Base-by-base conservation (phyloP, 2,888 invertebrate genomes). In the Sesamia inferens region DNA sequence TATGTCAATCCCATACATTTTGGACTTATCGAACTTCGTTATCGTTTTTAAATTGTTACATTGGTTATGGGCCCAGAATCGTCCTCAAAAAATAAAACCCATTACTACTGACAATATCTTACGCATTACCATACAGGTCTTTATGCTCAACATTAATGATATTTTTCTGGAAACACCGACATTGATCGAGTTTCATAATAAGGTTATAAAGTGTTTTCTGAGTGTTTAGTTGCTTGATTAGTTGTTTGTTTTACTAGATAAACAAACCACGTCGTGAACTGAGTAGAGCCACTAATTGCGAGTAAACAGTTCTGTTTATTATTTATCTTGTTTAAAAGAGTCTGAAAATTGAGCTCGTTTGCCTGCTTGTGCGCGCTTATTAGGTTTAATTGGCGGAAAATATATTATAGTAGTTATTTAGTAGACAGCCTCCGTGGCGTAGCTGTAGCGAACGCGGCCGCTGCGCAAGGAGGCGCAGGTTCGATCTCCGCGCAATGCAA, bases 301-400 rank as follows among this genome's bases (percentile, higher is more conserved):
- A 71, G 71, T 71, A 82, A 81, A 82, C 75, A 78, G 7, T 24
- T 71, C 55, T 81, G 71, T 82, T 78, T 78, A 68, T 68, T 71
- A 65, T 78, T 81, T 74, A 70, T 65, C 48, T 78, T 69, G 65
- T 68, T 68, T 44, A 70, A 74, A 68, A 70, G 63, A 57, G 55
- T 71, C 68, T 62, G 48, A n/a, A 67, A 79, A 59, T 14, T n/a
- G 42, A 31, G 42, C 13, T 42, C 47, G 72, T 48, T 76, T 71
- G 13, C 3, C 5, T 11, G 24, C 13, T 39, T 64, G 51, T 64
- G 54, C 58, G 19, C n/a, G 19, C 14, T 62, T 71, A 22, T 10
- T 8, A 5, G n/a, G 57, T 75, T 74, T 75, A 75, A 66, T 58
- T 44, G 22, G 57, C 31, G 14, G 22, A 31, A 31, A 6, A 19